phyloP scores from a whole-genome alignment of 2,797 vertebrate species.

The Apodemus agrarius region DNA sequence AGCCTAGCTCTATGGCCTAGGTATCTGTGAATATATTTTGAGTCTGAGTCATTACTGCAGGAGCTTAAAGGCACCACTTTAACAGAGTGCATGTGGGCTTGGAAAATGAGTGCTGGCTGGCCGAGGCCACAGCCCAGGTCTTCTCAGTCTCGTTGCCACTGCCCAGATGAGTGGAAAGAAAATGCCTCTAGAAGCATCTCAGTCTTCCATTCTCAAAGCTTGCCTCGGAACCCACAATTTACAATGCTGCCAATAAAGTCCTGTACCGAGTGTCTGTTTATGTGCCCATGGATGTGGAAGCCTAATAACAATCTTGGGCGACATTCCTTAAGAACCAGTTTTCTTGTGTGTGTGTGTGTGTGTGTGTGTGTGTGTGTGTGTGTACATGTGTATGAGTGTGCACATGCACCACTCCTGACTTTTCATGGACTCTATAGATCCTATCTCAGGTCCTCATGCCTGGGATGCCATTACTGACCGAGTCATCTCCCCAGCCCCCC shows the following conservation, averaged over 20 bases:
- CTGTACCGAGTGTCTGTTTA: background rate
- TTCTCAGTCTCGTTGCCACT: background rate
- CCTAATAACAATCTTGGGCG: background rate
- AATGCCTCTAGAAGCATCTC: background rate
- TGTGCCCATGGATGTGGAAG: background rate
- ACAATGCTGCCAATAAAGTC: background rate
- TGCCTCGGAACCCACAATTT: background rate
- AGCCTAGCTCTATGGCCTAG: background rate
- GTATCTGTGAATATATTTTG: background rate
- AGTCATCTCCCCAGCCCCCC: no score
- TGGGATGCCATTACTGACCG: background rate
- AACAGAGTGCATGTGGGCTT: rapidly evolving
- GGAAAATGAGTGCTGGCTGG: background rate
- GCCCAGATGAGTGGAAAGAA: no score
- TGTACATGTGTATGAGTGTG: no score
- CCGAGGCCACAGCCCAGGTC: background rate
- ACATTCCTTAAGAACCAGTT: background rate
- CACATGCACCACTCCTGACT: no score
- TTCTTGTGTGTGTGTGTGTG: background rate
- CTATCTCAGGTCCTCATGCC: background rate
- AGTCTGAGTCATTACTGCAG: background rate
- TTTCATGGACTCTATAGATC: background rate
- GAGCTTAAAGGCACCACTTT: background rate
- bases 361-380: background rate
- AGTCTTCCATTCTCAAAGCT: background rate